A percentile compares a stretch with the other conserved stretches of the same genome.
These are phyloP conservation scores for Zophobas atratus DNA, from an alignment of 1,140 invertebrate species.

Conservation along the genomic window DNA sequence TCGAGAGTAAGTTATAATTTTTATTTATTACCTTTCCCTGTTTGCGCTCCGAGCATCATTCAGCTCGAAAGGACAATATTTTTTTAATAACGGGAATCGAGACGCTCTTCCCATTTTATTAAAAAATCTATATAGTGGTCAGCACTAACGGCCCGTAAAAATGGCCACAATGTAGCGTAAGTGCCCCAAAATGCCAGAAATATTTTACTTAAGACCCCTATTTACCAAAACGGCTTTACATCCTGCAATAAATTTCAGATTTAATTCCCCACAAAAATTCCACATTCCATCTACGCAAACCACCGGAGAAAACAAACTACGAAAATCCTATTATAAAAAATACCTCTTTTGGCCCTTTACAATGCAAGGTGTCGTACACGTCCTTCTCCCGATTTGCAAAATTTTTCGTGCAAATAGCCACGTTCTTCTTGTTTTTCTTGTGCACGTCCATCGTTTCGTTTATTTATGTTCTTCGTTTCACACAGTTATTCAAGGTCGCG, in stretches of 20 bases:
- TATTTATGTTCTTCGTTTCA: conserved; percentile 27
- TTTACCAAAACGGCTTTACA: neutral
- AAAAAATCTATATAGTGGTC: conserved; percentile 27
- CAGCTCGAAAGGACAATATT: conserved; percentile 12
- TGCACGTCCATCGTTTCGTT: conserved; percentile 10
- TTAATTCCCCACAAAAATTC: neutral
- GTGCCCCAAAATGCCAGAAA: conserved; percentile 15
- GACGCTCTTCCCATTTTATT: conserved; percentile 19
- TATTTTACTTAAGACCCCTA: conserved; percentile 6
- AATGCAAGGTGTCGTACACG: conserved; percentile 46
- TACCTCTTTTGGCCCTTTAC: conserved; percentile 10
- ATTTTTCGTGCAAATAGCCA: conserved; percentile 44
- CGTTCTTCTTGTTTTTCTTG: conserved; percentile 12
- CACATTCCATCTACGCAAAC: no score
- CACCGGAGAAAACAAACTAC: no score
- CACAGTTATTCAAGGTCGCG: conserved; percentile 5
- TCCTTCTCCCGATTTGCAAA: conserved; percentile 33
- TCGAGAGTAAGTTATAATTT: neutral
- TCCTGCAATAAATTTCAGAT: neutral
- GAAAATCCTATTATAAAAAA: neutral
- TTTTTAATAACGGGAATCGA: conserved; percentile 22
- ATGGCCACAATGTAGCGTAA: conserved; percentile 14
- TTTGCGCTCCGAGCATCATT: neutral
- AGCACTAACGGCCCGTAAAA: conserved; percentile 14
- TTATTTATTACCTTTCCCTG: neutral